Evolutionary conservation across 2,797 vertebrate genomes (phyloP), one percentile per base, ranked within the genome.

Genomic region (Mormyrops boulengeri): DNA sequence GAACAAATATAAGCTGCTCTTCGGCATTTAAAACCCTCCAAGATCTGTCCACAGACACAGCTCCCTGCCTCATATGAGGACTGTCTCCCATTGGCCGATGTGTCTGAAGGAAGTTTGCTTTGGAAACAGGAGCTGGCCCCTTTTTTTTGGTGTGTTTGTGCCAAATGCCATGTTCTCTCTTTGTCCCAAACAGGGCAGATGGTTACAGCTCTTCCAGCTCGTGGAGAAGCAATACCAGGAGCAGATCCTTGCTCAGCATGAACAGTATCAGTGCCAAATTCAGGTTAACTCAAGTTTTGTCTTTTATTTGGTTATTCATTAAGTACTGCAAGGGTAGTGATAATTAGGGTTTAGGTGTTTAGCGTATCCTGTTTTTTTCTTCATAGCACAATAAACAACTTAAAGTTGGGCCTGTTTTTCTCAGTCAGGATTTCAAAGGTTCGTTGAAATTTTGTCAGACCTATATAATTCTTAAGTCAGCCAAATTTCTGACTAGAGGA

Each of bases 181-280:
- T 91, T 94, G 50, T 91, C 82, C 94, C 92, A 91, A 66, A 92
- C 92, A 99, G 99, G 93, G 96, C 41, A 96, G 96, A 92, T 99
- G 98, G 98, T 91, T 98, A 22, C 97, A 98, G 82, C 96, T 99
- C 4, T 96, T 99, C 94, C 96, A 94, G 90, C 93, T 97, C 93
- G 97, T 99, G 90, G 98, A 99, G 93, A 97, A 97, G 92, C 98
- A 98, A 94, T 98, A 97, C 92, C 97, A 99, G 92, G 96, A 98
- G 44, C 98, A 99, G 92, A 98, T 99, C 89, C 94, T 96, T 8
- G 97, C 97, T 90, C 99, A 99, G 92, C 98, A 99, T 93, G 97
- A 98, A 88, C 97, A 98, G 90, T 98, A 99, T 93, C 97, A 97
- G 95, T 97, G 95, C 93, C 98, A 99, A 93, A 97, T 99, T 92